These are phyloP conservation scores for Zhuqinia jingwanae DNA, from an alignment of 2,888 invertebrate species.

Conservation along the genomic window DNA sequence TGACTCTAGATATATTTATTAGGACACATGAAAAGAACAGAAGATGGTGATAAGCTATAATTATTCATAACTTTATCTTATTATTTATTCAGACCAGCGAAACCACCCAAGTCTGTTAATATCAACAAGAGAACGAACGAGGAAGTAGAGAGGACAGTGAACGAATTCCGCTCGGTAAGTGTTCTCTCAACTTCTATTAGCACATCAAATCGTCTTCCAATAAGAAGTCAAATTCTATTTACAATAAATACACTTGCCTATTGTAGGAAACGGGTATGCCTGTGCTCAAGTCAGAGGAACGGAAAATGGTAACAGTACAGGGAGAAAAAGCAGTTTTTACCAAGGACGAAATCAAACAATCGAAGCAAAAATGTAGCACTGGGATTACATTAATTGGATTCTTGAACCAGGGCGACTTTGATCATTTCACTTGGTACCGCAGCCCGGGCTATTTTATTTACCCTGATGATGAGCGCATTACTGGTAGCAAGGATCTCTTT, in stretches of 20 bases:
- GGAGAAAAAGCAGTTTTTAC: conserved; percentile 73
- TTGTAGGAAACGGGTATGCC: conserved; percentile 75
- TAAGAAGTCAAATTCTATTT: neutral
- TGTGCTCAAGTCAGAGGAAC: conserved; percentile 75
- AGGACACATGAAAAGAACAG: too few species aligned
- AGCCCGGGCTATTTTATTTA: conserved; percentile 75
- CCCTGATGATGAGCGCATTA: conserved; percentile 77
- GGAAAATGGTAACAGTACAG: conserved; percentile 63
- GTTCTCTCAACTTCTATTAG: neutral
- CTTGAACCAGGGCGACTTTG: conserved; percentile 59
- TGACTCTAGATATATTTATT: too few species aligned
- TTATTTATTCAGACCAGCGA: conserved; percentile 55
- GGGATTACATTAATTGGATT: conserved; percentile 74
- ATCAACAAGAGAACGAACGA: conserved; percentile 72
- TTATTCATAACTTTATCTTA: too few species aligned
- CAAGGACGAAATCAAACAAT: conserved; percentile 65
- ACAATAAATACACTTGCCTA: neutral
- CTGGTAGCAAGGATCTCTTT: conserved; percentile 76
- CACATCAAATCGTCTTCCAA: neutral
- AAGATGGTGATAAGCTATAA: too few species aligned
- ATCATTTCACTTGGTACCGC: conserved; percentile 72
- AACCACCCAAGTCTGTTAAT: conserved; percentile 55
- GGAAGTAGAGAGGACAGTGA: conserved; percentile 61
- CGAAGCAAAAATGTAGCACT: conserved; percentile 63
- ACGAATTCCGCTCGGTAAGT: conserved; percentile 73